A percentile compares a stretch with the other conserved stretches of the same genome.
These are phyloP conservation scores for Steromphala cineraria DNA, from an alignment of 2,888 invertebrate genomes.

Conservation along the genomic window DNA sequence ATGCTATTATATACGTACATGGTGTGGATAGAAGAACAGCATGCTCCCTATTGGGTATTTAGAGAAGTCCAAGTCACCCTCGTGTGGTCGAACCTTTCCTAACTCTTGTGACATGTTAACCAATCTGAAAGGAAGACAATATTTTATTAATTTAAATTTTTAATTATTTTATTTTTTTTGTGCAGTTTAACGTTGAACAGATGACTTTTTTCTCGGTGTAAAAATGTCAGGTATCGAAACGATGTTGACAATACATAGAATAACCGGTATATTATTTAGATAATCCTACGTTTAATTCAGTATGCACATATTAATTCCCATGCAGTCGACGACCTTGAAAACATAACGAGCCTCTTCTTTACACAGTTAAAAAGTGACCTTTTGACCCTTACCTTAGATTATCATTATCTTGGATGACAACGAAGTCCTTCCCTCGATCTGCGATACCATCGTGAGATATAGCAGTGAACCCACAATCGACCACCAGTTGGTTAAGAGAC, in stretches of 20 bases:
- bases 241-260: no score
- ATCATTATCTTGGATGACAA: constrained; percentile 61
- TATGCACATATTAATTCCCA: no score
- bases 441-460: constrained; percentile 61
- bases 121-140: constrained; percentile 42
- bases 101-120: constrained; percentile 67
- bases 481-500: constrained; percentile 57
- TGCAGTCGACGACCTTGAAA: no score
- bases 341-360: no score
- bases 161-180: no score
- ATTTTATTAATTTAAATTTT: no score
- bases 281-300: no score
- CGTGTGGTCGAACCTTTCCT: constrained; percentile 60
- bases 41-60: constrained; percentile 65
- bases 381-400: constrained; percentile 56
- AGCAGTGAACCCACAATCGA: constrained; percentile 70
- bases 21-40: constrained; percentile 68
- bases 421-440: constrained; percentile 52
- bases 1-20: constrained; percentile 48
- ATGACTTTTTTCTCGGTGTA: no score
- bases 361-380: no score
- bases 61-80: constrained; percentile 57
- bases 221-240: no score
- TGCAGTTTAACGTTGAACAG: no score
- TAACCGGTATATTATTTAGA: no score